Conservation (phyloP, 2,113 vertebrate species). For the Lophotis ruficrista region DNA sequence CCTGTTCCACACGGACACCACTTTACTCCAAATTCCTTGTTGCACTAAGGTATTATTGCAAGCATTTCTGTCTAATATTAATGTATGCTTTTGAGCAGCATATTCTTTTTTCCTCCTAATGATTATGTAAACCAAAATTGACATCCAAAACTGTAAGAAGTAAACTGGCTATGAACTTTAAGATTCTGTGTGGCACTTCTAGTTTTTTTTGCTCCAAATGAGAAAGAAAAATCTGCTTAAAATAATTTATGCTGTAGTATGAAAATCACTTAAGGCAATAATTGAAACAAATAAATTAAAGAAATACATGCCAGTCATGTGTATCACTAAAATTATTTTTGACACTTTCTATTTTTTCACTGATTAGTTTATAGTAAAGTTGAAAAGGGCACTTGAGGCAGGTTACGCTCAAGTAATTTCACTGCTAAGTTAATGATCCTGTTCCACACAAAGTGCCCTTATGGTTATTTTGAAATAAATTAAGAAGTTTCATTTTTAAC, state of each 20-base stretch:
- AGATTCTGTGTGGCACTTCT: constrained; percentile 23
- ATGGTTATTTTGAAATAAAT: background rate
- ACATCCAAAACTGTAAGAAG: background rate
- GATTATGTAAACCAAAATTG: background rate
- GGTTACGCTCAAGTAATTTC: background rate
- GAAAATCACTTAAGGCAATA: constrained; percentile 25
- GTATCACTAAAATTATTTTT: constrained; percentile 11
- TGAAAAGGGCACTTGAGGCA: background rate
- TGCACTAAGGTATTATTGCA: background rate
- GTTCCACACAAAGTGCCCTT: background rate
- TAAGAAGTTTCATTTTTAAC: background rate
- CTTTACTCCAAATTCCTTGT: background rate
- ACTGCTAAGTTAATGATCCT: background rate
- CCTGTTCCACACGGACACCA: background rate
- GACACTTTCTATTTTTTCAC: background rate
- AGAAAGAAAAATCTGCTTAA: constrained; percentile 29
- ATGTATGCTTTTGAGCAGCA: background rate
- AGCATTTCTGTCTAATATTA: background rate
- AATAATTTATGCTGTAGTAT: background rate
- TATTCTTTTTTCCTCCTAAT: background rate
- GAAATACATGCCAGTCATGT: background rate
- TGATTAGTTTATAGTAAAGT: constrained; percentile 2
- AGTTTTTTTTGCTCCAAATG: background rate
- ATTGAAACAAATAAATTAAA: constrained; percentile 16
- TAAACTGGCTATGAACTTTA: constrained; percentile 16